Base-by-base conservation (phyloP, 35 echinoderm and acorn worm genomes). In the Apostichopus japonicus region DNA sequence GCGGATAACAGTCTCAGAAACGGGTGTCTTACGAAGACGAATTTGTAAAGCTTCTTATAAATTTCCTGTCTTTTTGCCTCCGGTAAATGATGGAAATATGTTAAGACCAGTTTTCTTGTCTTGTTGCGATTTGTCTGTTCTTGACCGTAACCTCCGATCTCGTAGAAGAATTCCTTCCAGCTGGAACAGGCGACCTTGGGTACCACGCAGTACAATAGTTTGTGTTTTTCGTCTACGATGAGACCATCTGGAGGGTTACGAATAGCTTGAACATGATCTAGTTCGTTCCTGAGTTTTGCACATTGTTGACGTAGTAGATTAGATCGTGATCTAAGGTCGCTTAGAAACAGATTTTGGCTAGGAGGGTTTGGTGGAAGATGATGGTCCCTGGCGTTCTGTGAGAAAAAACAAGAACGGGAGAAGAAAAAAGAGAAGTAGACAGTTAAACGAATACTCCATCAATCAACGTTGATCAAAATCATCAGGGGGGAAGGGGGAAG, bases 171-270 rank as follows among this genome's bases (percentile, higher is more conserved):
- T 53, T 79, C 65, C 70, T 94, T 94, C 93, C 93, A 94, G 54
- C 80, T 91, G 10, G 93, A 79, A 59, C 93, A 86, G 79, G 78
- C 93, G 2, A 80, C 90, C 65, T 94, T 94, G n/a, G 93, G 88
- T 2, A 94, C 93, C 54, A 84, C 80, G 51, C 93, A 94, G 56
- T 94, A 94, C 4, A 94, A 54, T 5, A 94, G 58, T 27, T 83
- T 80, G 44, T 91, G 59, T 23, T 86, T 65, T 54, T 91, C 93
- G 90, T 94, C 89, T 22, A 94, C 90, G 79, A 94, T 94, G 19
- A 94, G 88, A 4, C 58, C 61, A 19, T 94, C 88, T 9, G 79
- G 77, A 24, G 93, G 93, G 11, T 84, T 7, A 5, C 24, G 54
- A 16, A 90, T 79, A 5, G 77, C 89, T 23, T 94, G 24, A 4